phyloP scores from a whole-genome alignment of 2,797 vertebrate genomes.

The Scarus forsteni region DNA sequence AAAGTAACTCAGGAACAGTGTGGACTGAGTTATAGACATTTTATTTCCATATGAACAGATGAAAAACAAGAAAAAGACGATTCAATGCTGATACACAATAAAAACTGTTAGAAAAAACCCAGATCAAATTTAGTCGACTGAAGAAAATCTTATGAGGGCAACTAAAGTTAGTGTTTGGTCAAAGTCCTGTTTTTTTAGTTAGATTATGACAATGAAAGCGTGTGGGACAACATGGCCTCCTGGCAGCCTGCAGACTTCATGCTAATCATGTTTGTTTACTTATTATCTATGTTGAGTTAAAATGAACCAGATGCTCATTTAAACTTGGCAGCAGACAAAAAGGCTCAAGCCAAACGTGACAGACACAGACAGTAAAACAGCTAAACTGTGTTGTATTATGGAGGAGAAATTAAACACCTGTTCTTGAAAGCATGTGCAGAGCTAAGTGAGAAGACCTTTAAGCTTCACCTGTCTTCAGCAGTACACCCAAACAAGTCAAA shows the following conservation, averaged over 20 bases:
- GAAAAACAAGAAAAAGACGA: constrained; percentile 13
- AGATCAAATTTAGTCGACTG: not conserved
- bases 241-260: constrained; percentile 24
- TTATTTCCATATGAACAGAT: constrained; percentile 45
- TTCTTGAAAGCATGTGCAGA: constrained; percentile 34
- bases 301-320: constrained; percentile 65
- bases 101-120: not conserved
- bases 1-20: constrained; percentile 9
- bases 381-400: constrained; percentile 15
- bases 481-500: too few species aligned
- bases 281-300: constrained; percentile 41
- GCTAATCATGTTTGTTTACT: constrained; percentile 36
- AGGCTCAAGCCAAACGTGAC: constrained; percentile 35
- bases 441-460: constrained; percentile 12
- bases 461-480: not conserved
- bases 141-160: not conserved
- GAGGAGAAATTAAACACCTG: constrained; percentile 57
- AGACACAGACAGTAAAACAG: constrained; percentile 41
- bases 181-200: constrained; percentile 2
- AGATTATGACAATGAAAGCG: constrained; percentile 5
- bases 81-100: not conserved
- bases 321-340: constrained; percentile 43
- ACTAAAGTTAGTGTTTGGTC: constrained; percentile 1
- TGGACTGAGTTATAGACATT: not conserved
- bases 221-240: not conserved